Conservation (phyloP, 2,888 invertebrate species). For the Apodemia mormo region DNA sequence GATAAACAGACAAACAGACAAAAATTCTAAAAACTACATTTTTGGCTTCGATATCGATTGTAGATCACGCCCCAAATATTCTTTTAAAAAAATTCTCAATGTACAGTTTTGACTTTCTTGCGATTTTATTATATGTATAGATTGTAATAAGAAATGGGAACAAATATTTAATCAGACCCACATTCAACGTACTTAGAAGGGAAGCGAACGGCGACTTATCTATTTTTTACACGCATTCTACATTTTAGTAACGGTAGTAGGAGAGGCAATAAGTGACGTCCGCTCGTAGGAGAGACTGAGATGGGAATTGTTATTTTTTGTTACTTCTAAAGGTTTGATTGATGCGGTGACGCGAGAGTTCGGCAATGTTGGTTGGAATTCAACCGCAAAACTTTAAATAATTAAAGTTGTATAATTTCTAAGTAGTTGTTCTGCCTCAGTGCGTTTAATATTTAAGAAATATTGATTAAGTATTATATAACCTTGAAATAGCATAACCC, state of each 20-base stretch:
- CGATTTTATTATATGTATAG: no score
- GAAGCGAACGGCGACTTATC: conserved; percentile 48
- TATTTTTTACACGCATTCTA: conserved; percentile 66
- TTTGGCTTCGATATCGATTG: no score
- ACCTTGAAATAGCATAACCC: neutral
- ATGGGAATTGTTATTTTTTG: conserved; percentile 47
- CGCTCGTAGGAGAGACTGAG: conserved; percentile 39
- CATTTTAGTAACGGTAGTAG: conserved; percentile 58
- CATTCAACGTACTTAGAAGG: conserved; percentile 49
- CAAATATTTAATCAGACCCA: conserved; percentile 30
- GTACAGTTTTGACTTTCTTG: no score
- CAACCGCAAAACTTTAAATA: neutral
- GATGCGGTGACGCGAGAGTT: conserved; percentile 10
- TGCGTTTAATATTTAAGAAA: neutral
- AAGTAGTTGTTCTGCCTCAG: conserved; percentile 2
- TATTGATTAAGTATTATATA: neutral
- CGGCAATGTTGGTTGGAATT: conserved; percentile 5
- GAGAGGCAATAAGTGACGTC: conserved; percentile 30
- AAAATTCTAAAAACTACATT: no score
- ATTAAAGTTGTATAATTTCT: conserved; percentile 8
- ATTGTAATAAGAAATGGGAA: conserved; percentile 6
- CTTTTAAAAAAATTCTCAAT: no score
- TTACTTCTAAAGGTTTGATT: conserved; percentile 38
- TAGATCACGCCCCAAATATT: no score
- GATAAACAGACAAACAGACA: no score